Base-by-base conservation (phyloP, 1,140 invertebrate genomes). In the Dinoponera quadriceps region DNA sequence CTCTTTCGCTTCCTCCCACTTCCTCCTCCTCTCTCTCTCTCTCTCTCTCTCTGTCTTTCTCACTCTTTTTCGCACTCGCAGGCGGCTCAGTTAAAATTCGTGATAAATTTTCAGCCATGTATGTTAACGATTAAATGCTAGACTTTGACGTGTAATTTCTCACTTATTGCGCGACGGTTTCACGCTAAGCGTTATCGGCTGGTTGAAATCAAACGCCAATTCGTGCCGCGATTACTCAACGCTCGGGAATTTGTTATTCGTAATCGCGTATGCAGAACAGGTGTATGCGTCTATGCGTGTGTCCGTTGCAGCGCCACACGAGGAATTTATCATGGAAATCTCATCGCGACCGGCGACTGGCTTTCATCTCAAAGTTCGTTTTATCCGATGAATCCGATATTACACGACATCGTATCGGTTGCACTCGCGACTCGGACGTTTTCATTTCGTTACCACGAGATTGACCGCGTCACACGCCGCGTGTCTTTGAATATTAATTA, bases 231-330 rank as follows among this genome's bases (percentile, higher is more conserved):
- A 74, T 88, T 89, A 88, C 83, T 90, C 90, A 91, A 48, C 18
- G 0, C 63, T 65, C 25, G 69, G 81, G 89, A 90, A 90, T 90
- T 90, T 77, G 86, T 84, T 55, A 80, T 63, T 44, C 29, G 74
- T 80, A 82, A 66, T 80, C 62, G 83, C 69, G 86, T 73, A 86
- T 87, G 85, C 71, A n/a, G 22, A 55, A 71, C 65, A 71, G 75
- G 25, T 22, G 51, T 16, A 18, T n/a, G 25, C 22, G 25, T 27
- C 38, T 54, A 22, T 44, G 48, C n/a, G 27, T 57, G 29, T 25
- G 9, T 25, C 27, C 22, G 38, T 13, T 14, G 63, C 22, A 27
- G 33, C 25, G 54, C 18, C n/a, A n/a, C n/a, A n/a, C n/a, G 25
- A 57, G 65, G 75, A 80, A 80, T 80, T 80, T 80, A 59, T 71